These are phyloP conservation scores for Drosophila parabipectinata DNA, from an alignment of 1,140 invertebrate genomes.

Conservation along the genomic window DNA sequence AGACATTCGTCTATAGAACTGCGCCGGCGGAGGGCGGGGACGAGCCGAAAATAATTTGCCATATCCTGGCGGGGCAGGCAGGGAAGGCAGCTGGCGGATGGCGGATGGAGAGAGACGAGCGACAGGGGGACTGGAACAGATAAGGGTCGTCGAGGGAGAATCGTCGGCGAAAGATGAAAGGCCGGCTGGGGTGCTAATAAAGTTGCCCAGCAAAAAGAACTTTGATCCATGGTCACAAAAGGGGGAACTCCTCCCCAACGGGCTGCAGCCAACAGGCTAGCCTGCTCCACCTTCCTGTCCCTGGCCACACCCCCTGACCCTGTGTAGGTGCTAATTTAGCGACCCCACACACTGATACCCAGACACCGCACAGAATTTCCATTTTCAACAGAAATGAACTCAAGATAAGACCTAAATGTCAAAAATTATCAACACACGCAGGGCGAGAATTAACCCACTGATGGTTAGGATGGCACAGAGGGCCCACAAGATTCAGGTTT, in stretches of 20 bases:
- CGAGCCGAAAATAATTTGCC: slow-evolving; percentile 61
- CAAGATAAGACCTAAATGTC: slow-evolving; percentile 75
- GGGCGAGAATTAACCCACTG: slow-evolving; percentile 52
- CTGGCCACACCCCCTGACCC: neutral
- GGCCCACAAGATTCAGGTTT: neutral
- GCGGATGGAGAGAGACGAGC: slow-evolving; percentile 1
- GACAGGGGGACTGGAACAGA: neutral
- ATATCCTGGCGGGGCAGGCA: slow-evolving; percentile 52
- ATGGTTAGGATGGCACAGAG: neutral
- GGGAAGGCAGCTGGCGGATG: neutral
- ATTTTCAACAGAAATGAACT: slow-evolving; percentile 74
- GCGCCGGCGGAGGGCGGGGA: slow-evolving; percentile 15
- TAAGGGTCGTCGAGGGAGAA: slow-evolving; percentile 4
- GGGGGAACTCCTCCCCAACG: neutral
- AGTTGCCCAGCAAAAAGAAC: slow-evolving; percentile 52
- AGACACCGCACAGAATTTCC: slow-evolving; percentile 35
- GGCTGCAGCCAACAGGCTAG: neutral
- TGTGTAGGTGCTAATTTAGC: slow-evolving; percentile 74
- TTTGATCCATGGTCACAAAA: slow-evolving; percentile 3
- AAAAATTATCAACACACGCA: slow-evolving; percentile 74
- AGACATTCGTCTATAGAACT: slow-evolving; percentile 13
- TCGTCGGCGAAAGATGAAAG: slow-evolving; percentile 61
- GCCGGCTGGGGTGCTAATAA: slow-evolving; percentile 61
- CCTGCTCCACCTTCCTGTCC: neutral
- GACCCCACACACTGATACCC: slow-evolving; percentile 35